These are phyloP conservation scores for Lycaena phlaeas DNA, from an alignment of 2,888 invertebrate species.

Conservation along the genomic window DNA sequence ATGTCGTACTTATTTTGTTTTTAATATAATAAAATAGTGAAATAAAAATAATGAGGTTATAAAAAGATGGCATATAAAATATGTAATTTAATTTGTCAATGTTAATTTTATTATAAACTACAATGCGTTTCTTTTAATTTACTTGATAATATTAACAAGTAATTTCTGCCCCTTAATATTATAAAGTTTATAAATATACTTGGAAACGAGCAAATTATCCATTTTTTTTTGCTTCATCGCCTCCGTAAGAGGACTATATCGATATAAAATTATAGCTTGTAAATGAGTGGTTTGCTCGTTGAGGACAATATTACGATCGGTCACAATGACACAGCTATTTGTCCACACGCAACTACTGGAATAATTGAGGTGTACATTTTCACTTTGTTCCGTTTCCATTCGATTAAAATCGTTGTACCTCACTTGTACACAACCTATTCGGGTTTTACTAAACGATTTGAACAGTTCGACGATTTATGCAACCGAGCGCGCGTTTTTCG, in stretches of 20 bases:
- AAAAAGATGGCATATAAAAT: too few species aligned
- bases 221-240: too few species aligned
- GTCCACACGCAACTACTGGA: conserved; percentile 59
- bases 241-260: too few species aligned
- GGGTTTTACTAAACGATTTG: conserved; percentile 72
- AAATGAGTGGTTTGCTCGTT: conserved; percentile 11
- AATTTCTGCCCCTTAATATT: too few species aligned
- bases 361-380: conserved; percentile 74
- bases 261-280: conserved; percentile 11
- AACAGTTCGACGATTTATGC: conserved; percentile 59
- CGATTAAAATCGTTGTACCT: conserved; percentile 71
- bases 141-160: too few species aligned
- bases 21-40: not conserved
- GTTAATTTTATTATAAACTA: too few species aligned
- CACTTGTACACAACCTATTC: conserved; percentile 67
- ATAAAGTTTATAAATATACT: too few species aligned
- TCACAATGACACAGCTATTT: conserved; percentile 55
- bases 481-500: conserved; percentile 46
- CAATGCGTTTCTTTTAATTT: too few species aligned
- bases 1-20: conserved; percentile 13
- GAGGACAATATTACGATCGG: conserved; percentile 35
- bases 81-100: too few species aligned
- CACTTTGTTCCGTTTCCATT: conserved; percentile 73
- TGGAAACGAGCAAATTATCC: too few species aligned
- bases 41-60: not conserved